Evolutionary conservation across 2,113 vertebrate species (phyloP), one percentile per base, ranked within the genome.

Genomic region (Neogobius melanostomus): DNA sequence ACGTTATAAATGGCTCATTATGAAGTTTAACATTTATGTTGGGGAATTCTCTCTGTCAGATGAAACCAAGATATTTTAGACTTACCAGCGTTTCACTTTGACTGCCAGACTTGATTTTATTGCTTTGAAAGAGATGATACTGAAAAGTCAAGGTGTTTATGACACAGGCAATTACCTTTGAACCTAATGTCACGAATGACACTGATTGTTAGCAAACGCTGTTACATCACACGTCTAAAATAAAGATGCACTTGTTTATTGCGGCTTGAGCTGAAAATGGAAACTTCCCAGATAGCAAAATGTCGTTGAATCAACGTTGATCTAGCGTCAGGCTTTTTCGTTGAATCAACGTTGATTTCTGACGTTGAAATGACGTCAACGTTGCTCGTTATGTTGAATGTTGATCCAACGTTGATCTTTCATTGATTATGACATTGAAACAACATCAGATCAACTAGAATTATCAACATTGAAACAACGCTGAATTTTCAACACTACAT

Each of bases 201-300:
- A 66, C 56, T 48, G 65, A 56, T 66, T 17, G 45, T 75, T 59
- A 61, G 64, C 77, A 79, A 65, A 66, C 36, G 59, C 17, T 68
- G 59, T 65, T 12, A 56, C 12, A 0, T 2, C 28, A 6, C 56
- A 54, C 49, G 62, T 15, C 44, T 5, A 4, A 46, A 46, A 43
- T 14, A 49, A n/a, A 75, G 50, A 45, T 2, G 15, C 12, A 4
- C n/a, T 11, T 8, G 50, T 66, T 76, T 52, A 56, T 57, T 67
- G 48, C 49, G 11, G 9, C 28, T 8, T 6, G 6, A 59, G 45
- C 15, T 57, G 63, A 21, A 21, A 21, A 21, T 21, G 21, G 21
- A 21, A 21, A 21, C 21, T 21, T n/a, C n/a, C n/a, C n/a, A n/a
- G n/a, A n/a, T n/a, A n/a, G n/a, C n/a, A n/a, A n/a, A n/a, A n/a